phyloP scores from a whole-genome alignment of 2,113 vertebrate genomes.

The Tragelaphus imberbis region DNA sequence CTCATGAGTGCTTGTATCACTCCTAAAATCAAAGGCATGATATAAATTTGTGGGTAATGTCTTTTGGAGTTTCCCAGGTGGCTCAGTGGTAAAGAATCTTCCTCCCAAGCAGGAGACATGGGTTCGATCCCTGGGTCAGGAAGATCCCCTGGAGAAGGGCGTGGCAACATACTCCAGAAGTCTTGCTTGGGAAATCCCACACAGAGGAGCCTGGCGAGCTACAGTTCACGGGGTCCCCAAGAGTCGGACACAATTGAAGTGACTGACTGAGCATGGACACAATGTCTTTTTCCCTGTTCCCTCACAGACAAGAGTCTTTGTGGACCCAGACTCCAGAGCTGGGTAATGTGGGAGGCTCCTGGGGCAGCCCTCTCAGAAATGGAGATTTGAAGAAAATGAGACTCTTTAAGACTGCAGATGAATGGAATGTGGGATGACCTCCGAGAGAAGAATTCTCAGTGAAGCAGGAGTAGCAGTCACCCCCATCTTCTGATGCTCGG shows the following conservation, averaged over 20 bases:
- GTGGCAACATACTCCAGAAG: neutral
- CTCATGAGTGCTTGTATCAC: neutral
- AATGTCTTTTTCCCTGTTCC: neutral
- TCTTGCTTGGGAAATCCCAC: neutral
- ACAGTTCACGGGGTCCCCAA: neutral
- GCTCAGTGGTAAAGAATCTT: neutral
- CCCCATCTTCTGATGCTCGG: neutral
- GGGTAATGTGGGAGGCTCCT: neutral
- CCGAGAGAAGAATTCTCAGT: neutral
- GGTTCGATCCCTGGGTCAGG: neutral
- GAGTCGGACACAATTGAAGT: neutral
- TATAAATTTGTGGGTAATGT: neutral
- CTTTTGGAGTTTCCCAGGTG: neutral
- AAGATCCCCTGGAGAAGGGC: neutral
- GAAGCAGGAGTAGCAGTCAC: neutral
- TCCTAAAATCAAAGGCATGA: neutral
- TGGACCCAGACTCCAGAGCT: neutral
- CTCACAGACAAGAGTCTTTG: neutral
- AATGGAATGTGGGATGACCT: rapidly evolving
- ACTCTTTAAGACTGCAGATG: neutral
- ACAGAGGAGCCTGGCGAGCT: neutral
- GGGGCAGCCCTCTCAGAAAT: neutral
- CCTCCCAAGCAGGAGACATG: neutral
- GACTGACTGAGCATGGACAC: neutral
- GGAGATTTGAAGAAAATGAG: neutral